phyloP scores from a whole-genome alignment of 2,888 invertebrate species.

The Bembecia ichneumoniformis region DNA sequence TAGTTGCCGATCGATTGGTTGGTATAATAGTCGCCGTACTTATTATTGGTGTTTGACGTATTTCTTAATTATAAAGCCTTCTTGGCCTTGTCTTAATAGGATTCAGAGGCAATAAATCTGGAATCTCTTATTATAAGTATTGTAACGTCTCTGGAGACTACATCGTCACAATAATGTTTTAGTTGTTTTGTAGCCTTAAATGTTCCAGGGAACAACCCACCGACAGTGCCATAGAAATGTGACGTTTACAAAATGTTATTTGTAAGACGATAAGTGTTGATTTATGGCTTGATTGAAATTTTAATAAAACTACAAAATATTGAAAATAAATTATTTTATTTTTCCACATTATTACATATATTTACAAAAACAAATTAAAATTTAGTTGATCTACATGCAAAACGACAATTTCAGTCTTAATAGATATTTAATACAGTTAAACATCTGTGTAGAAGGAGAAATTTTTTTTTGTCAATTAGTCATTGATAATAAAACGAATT shows the following conservation, averaged over 20 bases:
- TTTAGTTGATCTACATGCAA: constrained; percentile 31
- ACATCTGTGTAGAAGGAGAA: constrained; percentile 14
- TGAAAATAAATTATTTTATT: constrained; percentile 63
- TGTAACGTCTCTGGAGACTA: too few relatives aligned
- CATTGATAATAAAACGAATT: background rate
- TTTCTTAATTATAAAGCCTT: too few relatives aligned
- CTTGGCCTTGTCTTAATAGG: too few relatives aligned
- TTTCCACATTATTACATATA: constrained; percentile 38
- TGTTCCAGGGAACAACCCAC: constrained; percentile 7
- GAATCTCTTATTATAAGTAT: too few relatives aligned
- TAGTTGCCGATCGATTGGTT: too few relatives aligned
- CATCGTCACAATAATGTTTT: too few relatives aligned
- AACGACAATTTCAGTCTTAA: constrained; percentile 63
- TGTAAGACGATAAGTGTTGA: constrained; percentile 2
- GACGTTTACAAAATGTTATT: constrained; percentile 3
- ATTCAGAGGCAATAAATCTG: too few relatives aligned
- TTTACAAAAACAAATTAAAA: constrained; percentile 33
- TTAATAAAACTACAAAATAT: constrained; percentile 40
- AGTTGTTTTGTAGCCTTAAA: too few relatives aligned
- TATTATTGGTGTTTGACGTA: too few relatives aligned
- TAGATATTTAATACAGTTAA: constrained; percentile 60
- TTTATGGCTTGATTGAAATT: constrained; percentile 1
- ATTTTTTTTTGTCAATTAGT: too few relatives aligned
- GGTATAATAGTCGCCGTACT: too few relatives aligned
- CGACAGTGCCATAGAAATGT: constrained; percentile 18